A percentile compares a stretch with the other conserved stretches of the same genome.
Evolutionary conservation across 2,797 vertebrate genomes (phyloP).

Genomic region (Acomys russatus): DNA sequence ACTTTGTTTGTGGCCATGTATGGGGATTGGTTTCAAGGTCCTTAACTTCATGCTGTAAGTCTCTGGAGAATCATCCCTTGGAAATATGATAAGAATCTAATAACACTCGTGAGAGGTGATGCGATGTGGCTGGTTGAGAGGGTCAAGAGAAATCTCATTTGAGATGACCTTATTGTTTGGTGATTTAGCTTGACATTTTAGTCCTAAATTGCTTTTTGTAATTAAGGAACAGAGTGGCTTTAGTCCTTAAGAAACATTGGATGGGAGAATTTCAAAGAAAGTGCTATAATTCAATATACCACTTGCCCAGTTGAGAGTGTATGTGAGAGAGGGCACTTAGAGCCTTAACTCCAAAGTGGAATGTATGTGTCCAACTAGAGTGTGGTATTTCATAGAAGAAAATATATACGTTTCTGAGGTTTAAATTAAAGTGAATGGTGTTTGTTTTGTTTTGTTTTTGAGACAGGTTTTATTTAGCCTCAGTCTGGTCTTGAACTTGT

Average conservation of each 20-base stretch:
- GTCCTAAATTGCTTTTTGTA: constrained; percentile 90
- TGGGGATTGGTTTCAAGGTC: constrained; percentile 86
- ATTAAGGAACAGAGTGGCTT: constrained; percentile 89
- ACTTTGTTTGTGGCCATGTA: constrained; percentile 90
- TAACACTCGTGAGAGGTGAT: constrained; percentile 89
- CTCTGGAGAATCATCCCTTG: constrained; percentile 88
- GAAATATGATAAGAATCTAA: constrained; percentile 92
- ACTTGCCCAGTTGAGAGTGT: constrained; percentile 87
- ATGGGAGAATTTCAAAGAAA: constrained; percentile 88
- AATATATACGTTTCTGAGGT: not conserved
- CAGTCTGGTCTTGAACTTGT: not conserved
- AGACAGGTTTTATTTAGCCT: not conserved
- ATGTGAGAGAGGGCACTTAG: constrained; percentile 84
- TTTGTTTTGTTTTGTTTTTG: not conserved
- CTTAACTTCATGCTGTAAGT: constrained; percentile 88
- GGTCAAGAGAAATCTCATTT: constrained; percentile 92
- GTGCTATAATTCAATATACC: constrained; percentile 89
- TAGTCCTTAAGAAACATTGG: constrained; percentile 90
- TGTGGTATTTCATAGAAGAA: constrained; percentile 46
- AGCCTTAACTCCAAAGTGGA: constrained; percentile 83
- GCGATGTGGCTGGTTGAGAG: constrained; percentile 91
- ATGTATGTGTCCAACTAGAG: constrained; percentile 75
- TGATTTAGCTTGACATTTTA: constrained; percentile 92
- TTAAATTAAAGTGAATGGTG: not conserved
- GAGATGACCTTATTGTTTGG: constrained; percentile 89